Evolutionary conservation across 2,888 invertebrate genomes (phyloP).

Genomic region (Platerodrilus igneus): DNA sequence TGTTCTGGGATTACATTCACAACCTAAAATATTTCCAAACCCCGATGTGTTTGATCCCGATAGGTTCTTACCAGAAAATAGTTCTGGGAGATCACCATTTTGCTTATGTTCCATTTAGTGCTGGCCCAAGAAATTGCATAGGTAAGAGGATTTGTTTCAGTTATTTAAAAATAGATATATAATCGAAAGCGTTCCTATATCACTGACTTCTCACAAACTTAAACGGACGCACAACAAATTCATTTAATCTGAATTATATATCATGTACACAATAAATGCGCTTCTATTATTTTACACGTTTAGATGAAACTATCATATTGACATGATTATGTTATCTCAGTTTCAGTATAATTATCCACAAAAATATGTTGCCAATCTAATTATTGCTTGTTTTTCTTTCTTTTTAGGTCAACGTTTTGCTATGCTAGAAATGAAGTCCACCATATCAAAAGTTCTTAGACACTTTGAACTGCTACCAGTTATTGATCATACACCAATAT

Average conservation of each 20-base stretch:
- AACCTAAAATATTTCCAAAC: constrained; percentile 48
- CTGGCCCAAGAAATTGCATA: constrained; percentile 41
- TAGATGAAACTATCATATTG: too few species aligned
- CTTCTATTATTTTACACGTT: too few species aligned
- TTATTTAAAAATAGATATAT: too few species aligned
- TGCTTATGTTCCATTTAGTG: constrained; percentile 40
- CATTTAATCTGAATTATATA: too few species aligned
- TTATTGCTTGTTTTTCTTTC: constrained; percentile 1
- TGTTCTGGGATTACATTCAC: constrained; percentile 47
- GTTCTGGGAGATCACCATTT: constrained; percentile 34
- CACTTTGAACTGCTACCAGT: constrained; percentile 41
- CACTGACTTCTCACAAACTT: too few species aligned
- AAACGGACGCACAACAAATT: too few species aligned
- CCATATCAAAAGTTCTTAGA: constrained; percentile 38
- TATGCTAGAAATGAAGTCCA: constrained; percentile 43
- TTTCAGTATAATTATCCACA: not conserved
- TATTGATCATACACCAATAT: constrained; percentile 33
- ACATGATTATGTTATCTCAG: not conserved
- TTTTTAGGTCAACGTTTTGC: constrained; percentile 46
- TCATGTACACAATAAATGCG: too few species aligned
- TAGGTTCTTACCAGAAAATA: constrained; percentile 44
- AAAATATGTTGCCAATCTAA: not conserved
- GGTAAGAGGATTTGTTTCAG: constrained; percentile 28
- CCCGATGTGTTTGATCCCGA: constrained; percentile 48
- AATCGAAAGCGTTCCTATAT: constrained; percentile 39